Evolutionary conservation across 2,797 vertebrate species (phyloP).

Genomic region (Anableps anableps): DNA sequence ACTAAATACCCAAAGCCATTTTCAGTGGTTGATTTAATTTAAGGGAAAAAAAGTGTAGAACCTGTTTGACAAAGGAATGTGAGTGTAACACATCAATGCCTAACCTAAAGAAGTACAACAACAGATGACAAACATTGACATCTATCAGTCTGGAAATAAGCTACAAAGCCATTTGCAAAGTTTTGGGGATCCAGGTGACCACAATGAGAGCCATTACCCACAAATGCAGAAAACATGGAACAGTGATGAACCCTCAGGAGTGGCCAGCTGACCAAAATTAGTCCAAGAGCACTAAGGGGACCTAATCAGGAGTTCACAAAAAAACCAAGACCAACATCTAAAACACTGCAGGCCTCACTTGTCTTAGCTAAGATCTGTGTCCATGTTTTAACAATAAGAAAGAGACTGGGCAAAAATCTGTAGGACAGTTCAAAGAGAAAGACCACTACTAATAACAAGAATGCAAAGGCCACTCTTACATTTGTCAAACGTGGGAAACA

Average conservation of each 20-base stretch:
- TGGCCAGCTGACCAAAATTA: neutral
- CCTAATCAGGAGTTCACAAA: neutral
- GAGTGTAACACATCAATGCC: neutral
- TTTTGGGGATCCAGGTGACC: neutral
- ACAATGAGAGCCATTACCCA: neutral
- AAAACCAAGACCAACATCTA: neutral
- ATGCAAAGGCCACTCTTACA: neutral
- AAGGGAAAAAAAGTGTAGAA: neutral
- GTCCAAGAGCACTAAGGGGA: neutral
- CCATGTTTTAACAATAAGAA: neutral
- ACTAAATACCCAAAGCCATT: neutral
- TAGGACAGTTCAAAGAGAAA: neutral
- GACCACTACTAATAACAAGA: neutral
- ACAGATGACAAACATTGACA: neutral
- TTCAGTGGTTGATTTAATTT: neutral
- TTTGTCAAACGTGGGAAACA: neutral
- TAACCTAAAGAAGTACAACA: neutral
- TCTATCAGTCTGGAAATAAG: neutral
- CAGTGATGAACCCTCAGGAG: neutral
- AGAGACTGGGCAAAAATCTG: neutral
- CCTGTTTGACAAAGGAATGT: neutral
- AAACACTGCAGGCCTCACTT: neutral
- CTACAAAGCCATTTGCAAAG: neutral
- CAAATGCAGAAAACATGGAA: neutral
- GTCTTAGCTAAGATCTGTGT: neutral